phyloP scores from a whole-genome alignment of 2,797 vertebrate species.

The Acropternis orthonyx region DNA sequence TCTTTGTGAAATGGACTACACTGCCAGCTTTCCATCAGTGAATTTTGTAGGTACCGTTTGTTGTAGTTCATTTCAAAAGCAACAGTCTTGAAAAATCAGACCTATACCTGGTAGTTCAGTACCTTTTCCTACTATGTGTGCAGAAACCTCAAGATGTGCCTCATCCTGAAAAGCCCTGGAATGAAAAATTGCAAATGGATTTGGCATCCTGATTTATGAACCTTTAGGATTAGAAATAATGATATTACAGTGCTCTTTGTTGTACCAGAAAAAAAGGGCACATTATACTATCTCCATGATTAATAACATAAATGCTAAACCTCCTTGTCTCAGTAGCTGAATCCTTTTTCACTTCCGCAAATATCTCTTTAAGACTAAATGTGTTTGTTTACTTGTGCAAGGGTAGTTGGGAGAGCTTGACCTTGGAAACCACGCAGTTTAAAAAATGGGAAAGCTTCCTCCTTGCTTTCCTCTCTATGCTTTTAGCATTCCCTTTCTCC shows the following conservation, averaged over 20 bases:
- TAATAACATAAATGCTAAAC: background rate
- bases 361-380: background rate
- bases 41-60: background rate
- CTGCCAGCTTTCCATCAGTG: background rate
- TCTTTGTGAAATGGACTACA: background rate
- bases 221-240: background rate
- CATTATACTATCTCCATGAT: background rate
- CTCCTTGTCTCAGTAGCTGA: background rate
- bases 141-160: background rate
- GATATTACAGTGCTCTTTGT: background rate
- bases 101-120: background rate
- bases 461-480: background rate
- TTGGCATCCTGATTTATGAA: background rate
- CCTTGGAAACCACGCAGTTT: background rate
- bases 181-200: background rate
- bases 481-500: background rate
- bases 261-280: background rate
- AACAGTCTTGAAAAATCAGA: background rate
- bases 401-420: background rate
- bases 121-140: background rate
- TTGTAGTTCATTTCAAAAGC: background rate
- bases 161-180: background rate
- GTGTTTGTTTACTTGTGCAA: background rate
- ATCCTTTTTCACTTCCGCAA: background rate
- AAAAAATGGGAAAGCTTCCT: background rate